A percentile compares a stretch with the other conserved stretches of the same genome.
phyloP scores from a whole-genome alignment of 2,888 invertebrate species.

The Girardia tigrina region DNA sequence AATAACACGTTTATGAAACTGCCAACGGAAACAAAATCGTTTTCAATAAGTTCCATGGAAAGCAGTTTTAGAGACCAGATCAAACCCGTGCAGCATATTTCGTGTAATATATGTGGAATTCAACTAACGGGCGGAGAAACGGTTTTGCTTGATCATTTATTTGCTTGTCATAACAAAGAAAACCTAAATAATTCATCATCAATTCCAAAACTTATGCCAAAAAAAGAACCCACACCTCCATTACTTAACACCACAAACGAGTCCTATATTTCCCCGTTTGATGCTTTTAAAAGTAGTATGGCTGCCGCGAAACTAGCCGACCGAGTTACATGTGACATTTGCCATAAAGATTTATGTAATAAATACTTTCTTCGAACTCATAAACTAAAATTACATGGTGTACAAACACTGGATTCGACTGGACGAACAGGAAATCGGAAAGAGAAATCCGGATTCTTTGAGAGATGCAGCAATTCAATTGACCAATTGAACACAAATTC shows the following conservation, averaged over 20 bases:
- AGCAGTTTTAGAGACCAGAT: not conserved
- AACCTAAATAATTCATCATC: slow-evolving; percentile 17
- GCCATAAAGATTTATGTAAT: slow-evolving; percentile 36
- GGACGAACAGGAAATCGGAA: not conserved
- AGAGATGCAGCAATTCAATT: not conserved
- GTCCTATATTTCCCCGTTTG: slow-evolving; percentile 39
- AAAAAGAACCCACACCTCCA: not conserved
- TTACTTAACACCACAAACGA: not conserved
- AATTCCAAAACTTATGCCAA: slow-evolving; percentile 7
- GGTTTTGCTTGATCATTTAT: not conserved
- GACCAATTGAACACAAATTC: not conserved
- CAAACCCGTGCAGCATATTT: not conserved
- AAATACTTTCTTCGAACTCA: slow-evolving; percentile 36
- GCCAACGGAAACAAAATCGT: not conserved
- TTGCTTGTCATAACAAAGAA: slow-evolving; percentile 12
- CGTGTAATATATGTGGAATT: not conserved
- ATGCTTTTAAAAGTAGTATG: slow-evolving; percentile 41
- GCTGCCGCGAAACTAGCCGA: slow-evolving; percentile 50
- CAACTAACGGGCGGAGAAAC: not conserved
- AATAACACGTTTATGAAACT: not conserved
- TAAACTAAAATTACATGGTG: slow-evolving; percentile 36
- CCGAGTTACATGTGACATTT: slow-evolving; percentile 39
- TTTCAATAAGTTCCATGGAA: slow-evolving; percentile 7
- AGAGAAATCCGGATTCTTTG: slow-evolving; percentile 14
- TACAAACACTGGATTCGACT: slow-evolving; percentile 24